Base-by-base conservation (phyloP, 2,797 vertebrate genomes). In the Galagoides demidoff region DNA sequence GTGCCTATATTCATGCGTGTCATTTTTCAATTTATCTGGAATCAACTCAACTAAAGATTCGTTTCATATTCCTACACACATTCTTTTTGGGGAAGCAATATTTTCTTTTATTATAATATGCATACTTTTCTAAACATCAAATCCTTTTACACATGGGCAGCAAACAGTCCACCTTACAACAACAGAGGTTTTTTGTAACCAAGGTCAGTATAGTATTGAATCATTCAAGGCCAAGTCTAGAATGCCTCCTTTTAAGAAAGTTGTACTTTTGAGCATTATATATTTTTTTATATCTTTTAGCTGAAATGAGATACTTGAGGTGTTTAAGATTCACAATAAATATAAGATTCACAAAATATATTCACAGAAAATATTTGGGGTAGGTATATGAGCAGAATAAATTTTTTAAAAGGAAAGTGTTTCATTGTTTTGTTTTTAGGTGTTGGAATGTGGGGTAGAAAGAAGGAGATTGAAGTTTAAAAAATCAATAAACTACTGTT, bases 271-370 rank as follows among this genome's bases (percentile, higher is more conserved):
- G 12, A n/a, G 0, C 23, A 81, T 63, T 83, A 83, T 70, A 49
- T 63, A 43, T 43, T 52, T 52, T 85, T 91, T 89, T 73, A 34
- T n/a, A 25, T 82, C 0, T 71, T 94, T 95, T 77, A 74, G 59
- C n/a, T 59, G 10, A 90, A 92, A 39, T 10, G 5, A 37, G 1
- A 39, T 61, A 85, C 23, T 25, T 71, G 11, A 59, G 13, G 37
- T 71, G 92, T 95, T 22, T 89, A 77, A 76, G 39, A 57, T 27
- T 4, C 23, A 77, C 2, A 37, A 25, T 71, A 16, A 52, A 52
- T 52, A 52, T 89, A 77, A 76, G 39, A 57, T 23, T 4, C 23
- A 77, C 2, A 37, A 25, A 52, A 52, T 61, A 88, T n/a, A 85
- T 49, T 27, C 17, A 73, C 6, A 94, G 43, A 68, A 91, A 74